Evolutionary conservation across 2,797 vertebrate genomes (phyloP).

Genomic region (Smutsia gigantea): DNA sequence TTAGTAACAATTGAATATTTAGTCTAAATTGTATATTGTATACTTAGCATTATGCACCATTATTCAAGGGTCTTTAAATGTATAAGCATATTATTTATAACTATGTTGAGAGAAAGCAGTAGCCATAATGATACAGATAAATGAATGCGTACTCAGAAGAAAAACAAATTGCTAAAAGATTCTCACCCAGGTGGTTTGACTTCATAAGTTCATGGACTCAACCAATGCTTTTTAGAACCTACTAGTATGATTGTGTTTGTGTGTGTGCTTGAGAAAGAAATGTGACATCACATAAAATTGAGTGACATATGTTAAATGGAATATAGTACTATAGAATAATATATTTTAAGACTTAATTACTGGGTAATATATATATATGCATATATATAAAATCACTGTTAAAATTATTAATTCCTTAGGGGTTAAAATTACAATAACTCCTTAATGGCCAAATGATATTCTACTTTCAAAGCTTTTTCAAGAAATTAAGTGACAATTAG

Average conservation of each 20-base stretch:
- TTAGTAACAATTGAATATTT: neutral
- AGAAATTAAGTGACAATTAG: neutral
- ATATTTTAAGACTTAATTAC: constrained; percentile 14
- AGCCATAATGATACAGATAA: neutral
- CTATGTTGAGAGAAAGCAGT: neutral
- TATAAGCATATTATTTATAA: constrained; percentile 57
- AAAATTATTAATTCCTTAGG: neutral
- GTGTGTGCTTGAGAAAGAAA: constrained; percentile 2
- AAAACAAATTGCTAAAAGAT: neutral
- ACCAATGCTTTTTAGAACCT: neutral
- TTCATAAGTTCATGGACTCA: neutral
- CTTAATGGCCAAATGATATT: neutral
- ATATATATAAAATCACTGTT: neutral
- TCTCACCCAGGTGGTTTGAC: neutral
- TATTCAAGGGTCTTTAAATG: neutral
- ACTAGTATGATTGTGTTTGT: constrained; percentile 47
- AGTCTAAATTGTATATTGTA: neutral
- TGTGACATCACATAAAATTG: neutral
- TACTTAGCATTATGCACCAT: neutral
- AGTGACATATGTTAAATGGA: neutral
- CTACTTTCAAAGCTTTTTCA: neutral
- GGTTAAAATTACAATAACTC: neutral
- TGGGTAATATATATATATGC: neutral
- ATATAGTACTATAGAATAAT: neutral
- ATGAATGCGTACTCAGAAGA: neutral